Evolutionary conservation across 1,140 invertebrate genomes (phyloP).

Genomic region (Heliconius melpomene): DNA sequence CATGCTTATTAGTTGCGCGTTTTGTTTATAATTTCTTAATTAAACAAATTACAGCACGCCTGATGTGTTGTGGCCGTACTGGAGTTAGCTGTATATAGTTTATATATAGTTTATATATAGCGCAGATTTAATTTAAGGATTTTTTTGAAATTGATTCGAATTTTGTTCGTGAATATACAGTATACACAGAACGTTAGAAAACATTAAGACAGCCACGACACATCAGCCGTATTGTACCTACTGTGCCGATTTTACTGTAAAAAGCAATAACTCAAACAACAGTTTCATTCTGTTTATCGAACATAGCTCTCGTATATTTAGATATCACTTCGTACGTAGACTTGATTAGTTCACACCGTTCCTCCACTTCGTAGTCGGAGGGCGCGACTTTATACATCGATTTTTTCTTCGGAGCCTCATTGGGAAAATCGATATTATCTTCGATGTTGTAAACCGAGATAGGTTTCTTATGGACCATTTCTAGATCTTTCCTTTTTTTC

Average conservation of each 20-base stretch:
- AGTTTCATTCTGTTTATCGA: slow-evolving; percentile 73
- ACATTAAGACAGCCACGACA: no score
- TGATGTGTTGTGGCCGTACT: no score
- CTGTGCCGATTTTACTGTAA: neutral
- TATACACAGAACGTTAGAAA: no score
- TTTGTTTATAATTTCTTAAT: neutral
- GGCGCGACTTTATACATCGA: slow-evolving; percentile 67
- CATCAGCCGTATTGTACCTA: no score
- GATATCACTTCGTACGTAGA: slow-evolving; percentile 73
- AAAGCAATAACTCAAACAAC: slow-evolving; percentile 58
- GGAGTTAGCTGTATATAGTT: no score
- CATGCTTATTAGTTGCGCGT: neutral
- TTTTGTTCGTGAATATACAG: no score
- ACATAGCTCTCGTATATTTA: slow-evolving; percentile 75
- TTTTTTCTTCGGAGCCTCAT: slow-evolving; percentile 35
- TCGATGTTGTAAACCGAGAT: slow-evolving; percentile 68
- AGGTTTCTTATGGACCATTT: slow-evolving; percentile 68
- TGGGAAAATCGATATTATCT: slow-evolving; percentile 48
- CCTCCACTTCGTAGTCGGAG: slow-evolving; percentile 61
- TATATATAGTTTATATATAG: no score
- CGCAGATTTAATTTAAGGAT: no score
- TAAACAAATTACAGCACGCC: no score
- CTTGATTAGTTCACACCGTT: slow-evolving; percentile 72
- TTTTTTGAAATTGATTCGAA: no score
- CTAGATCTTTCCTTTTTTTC: slow-evolving; percentile 64